These are phyloP conservation scores for Parelbella ahira DNA, from an alignment of 2,888 invertebrate species.

Conservation along the genomic window DNA sequence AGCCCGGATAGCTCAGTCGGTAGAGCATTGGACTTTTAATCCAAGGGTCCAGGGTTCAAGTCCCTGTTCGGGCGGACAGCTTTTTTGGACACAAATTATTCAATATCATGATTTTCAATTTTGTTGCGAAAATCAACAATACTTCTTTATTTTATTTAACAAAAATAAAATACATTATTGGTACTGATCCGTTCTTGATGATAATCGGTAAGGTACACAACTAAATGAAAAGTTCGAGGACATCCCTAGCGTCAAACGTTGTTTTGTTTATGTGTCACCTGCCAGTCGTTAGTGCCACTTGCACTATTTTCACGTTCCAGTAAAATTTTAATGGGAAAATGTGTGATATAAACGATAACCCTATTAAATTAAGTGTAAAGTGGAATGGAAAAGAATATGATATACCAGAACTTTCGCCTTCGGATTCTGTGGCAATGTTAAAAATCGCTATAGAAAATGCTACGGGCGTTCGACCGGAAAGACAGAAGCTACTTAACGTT, in stretches of 20 bases:
- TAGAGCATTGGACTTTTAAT: conserved; percentile 81
- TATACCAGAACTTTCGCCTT: conserved; percentile 86
- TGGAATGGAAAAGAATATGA: conserved; percentile 96
- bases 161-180: too few species aligned
- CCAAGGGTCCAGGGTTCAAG: conserved; percentile 80
- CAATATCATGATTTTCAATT: too few species aligned
- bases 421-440: conserved; percentile 89
- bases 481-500: conserved; percentile 95
- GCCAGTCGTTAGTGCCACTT: conserved; percentile 27
- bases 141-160: too few species aligned
- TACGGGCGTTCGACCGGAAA: conserved; percentile 94
- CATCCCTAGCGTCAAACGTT: conserved; percentile 32
- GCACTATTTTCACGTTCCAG: conserved; percentile 30
- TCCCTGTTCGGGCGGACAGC: conserved; percentile 77
- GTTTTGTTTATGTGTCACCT: conserved; percentile 67
- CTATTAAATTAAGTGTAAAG: conserved; percentile 86
- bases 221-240: too few species aligned
- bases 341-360: conserved; percentile 72
- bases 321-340: conserved; percentile 50
- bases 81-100: too few species aligned
- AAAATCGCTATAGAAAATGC: conserved; percentile 92
- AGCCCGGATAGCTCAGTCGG: conserved; percentile 81
- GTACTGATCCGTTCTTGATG: too few species aligned
- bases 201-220: too few species aligned
- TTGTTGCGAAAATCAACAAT: too few species aligned